These are phyloP conservation scores for Passerina amoena DNA, from an alignment of 2,113 vertebrate genomes.

Conservation along the genomic window DNA sequence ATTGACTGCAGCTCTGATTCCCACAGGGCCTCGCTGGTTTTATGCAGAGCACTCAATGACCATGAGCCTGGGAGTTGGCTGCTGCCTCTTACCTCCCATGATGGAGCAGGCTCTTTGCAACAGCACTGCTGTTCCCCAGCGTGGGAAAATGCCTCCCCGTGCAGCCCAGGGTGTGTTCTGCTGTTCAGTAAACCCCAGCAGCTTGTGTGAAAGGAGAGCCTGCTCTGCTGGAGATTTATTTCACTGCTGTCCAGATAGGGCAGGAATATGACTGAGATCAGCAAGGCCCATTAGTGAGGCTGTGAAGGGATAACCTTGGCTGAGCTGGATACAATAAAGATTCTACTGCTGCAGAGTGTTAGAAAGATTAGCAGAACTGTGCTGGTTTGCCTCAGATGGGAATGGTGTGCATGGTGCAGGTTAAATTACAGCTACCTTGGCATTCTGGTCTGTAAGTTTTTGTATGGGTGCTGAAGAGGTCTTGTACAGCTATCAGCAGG, in stretches of 20 bases:
- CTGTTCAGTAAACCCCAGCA: background rate
- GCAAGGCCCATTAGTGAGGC: background rate
- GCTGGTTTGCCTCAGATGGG: background rate
- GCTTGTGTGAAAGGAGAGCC: background rate
- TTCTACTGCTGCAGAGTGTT: fast-evolving
- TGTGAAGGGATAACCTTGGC: background rate
- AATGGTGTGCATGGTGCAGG: background rate
- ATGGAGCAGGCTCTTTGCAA: background rate
- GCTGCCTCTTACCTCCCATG: background rate
- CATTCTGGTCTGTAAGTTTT: background rate
- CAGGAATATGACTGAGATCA: background rate
- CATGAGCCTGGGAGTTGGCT: background rate
- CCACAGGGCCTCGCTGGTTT: background rate
- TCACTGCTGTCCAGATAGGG: background rate
- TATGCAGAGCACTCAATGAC: background rate
- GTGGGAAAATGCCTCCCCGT: background rate
- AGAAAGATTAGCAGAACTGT: background rate
- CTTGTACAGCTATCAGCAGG: background rate
- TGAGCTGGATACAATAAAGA: background rate
- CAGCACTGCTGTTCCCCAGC: background rate
- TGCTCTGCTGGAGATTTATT: background rate
- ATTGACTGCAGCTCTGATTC: background rate
- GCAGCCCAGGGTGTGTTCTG: background rate
- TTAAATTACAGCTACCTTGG: background rate
- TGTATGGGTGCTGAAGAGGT: background rate